Evolutionary conservation across 35 echinoderm and acorn worm species (phyloP), one percentile per base, ranked within the genome.

Genomic region (Patiria miniata): DNA sequence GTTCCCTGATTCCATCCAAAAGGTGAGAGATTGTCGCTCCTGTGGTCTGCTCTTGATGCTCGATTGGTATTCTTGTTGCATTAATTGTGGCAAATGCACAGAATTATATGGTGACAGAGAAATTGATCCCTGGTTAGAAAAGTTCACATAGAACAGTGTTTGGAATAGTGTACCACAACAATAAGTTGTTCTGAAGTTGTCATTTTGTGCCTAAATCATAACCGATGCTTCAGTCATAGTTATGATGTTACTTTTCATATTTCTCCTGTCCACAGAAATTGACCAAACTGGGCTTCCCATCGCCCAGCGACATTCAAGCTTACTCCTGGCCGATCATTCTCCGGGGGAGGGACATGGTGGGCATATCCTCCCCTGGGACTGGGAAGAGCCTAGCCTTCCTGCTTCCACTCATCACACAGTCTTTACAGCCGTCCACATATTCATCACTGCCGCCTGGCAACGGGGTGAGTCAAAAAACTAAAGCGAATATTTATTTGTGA

Each of bases 291-390:
- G 77, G 28, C 81, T 89, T 82, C 19, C 81, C 34, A n/a, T 59
- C 50, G n/a, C 65, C 80, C 19, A 96, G 51, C 60, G 65, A 85
- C n/a, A 87, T 97, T 44, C 86, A 97, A 68, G 81, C 88, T 23
- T 87, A 85, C 23, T 77, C 86, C n/a, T 99, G 96, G 96, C 77
- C 92, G 50, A 84, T 89, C 19, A 91, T 99, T 39, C 79, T 94
- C 36, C 61, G 93, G 77, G 96, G 96, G 30, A 80, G 92, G 56
- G 93, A 99, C 76, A 81, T 92, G 40, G 85, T 99, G 23, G 96
- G 93, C 7, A 44, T 99, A 0, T 73, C 92, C 28, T 40, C 88
- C 17, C 90, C 76, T 52, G 56, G 80, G 7, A 40, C 82, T 38
- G 90, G 86, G 29, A 80, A 76, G 36, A 84, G 30, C 22, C 44